Conservation (phyloP, 2,888 invertebrate species). For the Colletes collaris region DNA sequence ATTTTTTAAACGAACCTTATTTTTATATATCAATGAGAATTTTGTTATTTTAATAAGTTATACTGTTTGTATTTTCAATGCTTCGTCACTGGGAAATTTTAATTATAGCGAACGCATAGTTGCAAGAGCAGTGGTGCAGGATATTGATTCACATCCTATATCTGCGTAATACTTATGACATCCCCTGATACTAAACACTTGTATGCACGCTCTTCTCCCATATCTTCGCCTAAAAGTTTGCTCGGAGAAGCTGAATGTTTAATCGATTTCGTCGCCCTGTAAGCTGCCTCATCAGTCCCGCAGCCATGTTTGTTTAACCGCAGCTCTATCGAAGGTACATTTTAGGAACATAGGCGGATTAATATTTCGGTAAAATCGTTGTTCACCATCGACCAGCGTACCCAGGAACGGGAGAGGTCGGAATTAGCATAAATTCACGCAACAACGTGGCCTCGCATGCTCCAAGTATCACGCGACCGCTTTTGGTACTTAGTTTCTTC, state of each 20-base stretch:
- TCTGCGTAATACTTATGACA: neutral
- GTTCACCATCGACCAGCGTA: slow-evolving; percentile 25
- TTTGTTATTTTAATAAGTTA: too few relatives aligned
- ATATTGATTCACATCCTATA: neutral
- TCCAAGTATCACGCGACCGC: slow-evolving; percentile 31
- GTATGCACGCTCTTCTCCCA: slow-evolving; percentile 1
- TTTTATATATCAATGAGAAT: too few relatives aligned
- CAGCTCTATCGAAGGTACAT: neutral
- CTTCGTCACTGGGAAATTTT: too few relatives aligned
- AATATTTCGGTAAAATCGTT: slow-evolving; percentile 34
- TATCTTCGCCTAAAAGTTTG: neutral
- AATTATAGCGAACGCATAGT: neutral
- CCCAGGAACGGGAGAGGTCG: neutral
- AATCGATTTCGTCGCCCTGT: slow-evolving; percentile 31
- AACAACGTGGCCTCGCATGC: slow-evolving; percentile 16
- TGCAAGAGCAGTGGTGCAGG: neutral
- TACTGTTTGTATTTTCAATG: too few relatives aligned
- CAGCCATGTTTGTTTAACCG: slow-evolving; percentile 16
- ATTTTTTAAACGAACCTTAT: too few relatives aligned
- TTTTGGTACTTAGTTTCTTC: slow-evolving; percentile 6
- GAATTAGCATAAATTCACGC: slow-evolving; percentile 44
- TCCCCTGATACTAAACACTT: slow-evolving; percentile 14
- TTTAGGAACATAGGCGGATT: slow-evolving; percentile 9
- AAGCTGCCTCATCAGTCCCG: slow-evolving; percentile 29
- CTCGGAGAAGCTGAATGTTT: slow-evolving; percentile 26